A percentile compares a stretch with the other conserved stretches of the same genome.
phyloP scores from a whole-genome alignment of 1,140 invertebrate species.

The Liolophura sinensis region DNA sequence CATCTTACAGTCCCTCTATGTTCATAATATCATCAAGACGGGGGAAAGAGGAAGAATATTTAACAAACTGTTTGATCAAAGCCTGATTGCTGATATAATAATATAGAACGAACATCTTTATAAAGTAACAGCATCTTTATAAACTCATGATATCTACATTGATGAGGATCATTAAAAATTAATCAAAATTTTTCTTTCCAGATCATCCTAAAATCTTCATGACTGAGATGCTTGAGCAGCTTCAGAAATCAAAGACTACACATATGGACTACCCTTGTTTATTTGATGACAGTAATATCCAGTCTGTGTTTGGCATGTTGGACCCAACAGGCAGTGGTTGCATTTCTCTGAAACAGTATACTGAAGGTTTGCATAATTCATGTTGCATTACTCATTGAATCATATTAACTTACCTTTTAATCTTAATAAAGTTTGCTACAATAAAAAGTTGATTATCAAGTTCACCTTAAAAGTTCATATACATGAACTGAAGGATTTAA shows the following conservation, averaged over 20 bases:
- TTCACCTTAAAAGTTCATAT: not conserved
- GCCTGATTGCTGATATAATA: too few species aligned
- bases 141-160: too few species aligned
- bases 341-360: constrained; percentile 44
- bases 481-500: too few species aligned
- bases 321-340: constrained; percentile 44
- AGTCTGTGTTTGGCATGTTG: constrained; percentile 49
- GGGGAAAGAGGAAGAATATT: too few species aligned
- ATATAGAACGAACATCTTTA: too few species aligned
- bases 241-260: constrained; percentile 35
- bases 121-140: too few species aligned
- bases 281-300: constrained; percentile 49
- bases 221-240: constrained; percentile 34
- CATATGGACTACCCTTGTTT: constrained; percentile 35
- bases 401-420: not conserved
- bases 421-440: not conserved
- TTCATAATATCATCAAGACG: too few species aligned
- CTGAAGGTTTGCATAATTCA: constrained; percentile 30
- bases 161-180: too few species aligned
- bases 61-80: too few species aligned
- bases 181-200: constrained; percentile 13
- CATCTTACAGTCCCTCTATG: too few species aligned
- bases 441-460: not conserved
- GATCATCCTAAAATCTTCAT: constrained; percentile 42
- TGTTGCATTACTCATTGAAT: too few species aligned